Evolutionary conservation across 2,888 invertebrate genomes (phyloP), one percentile per base, ranked within the genome.

Genomic region (Athetis lepigone): DNA sequence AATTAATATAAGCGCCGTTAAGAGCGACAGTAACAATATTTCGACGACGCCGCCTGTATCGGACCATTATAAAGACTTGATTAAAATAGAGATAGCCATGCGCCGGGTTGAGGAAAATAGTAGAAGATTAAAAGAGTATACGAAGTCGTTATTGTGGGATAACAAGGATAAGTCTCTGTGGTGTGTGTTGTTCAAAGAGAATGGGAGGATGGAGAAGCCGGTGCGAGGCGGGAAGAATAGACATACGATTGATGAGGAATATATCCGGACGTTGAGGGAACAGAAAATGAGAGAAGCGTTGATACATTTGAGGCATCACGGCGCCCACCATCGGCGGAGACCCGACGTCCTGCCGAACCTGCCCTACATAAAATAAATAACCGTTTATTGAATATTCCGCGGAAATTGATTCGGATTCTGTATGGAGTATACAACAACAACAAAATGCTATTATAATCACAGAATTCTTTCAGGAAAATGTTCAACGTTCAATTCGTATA

Each of bases 41-140:
- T 88, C 89, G 59, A 87, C 92, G 55, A 67, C 85, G 72, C 85
- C 89, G 65, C 86, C 92, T 36, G 85, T 89, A 72, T 86, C 92
- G 70, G 94, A 94, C 83, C 93, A 94, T 88, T 94, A 94, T 84
- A 94, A 95, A 82, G 94, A 94, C 87, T 91, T 95, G 86, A 92
- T 95, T 89, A 95, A 94, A 90, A 94, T 95, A 85, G 95, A 95
- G 82, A 95, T 95, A 83, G 95, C 95, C 50, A 95, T 95, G 94
- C 90, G 94, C 25, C 90, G 95, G n/a, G 95, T 95, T 16, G 95
- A 95, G 77, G 95, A 95, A 79, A 95, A 95, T 69, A 95, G 95
- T 83, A 87, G 95, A 64, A 86, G 94, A 84, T 88, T 95, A 81
- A 95, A 94, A 82, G 94, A 95, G 86, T 95, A 95, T 78, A 94